A percentile compares a stretch with the other conserved stretches of the same genome.
Conservation (phyloP, 2,113 vertebrate species). For the Axis porcinus region DNA sequence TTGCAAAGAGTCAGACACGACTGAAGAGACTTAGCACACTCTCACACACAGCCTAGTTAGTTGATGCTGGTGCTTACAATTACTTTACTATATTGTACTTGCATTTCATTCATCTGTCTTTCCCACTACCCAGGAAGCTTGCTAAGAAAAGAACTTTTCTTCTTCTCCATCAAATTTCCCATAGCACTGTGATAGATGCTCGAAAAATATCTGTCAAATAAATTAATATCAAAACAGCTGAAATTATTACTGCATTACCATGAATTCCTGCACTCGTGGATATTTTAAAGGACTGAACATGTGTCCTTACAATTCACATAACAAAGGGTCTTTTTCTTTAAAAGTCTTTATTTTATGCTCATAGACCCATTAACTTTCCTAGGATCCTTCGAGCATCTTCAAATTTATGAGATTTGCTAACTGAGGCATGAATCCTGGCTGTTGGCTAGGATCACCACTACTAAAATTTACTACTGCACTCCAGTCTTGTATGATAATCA, state of each 20-base stretch:
- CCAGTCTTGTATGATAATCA: not conserved
- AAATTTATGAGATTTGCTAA: not conserved
- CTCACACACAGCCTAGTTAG: not conserved
- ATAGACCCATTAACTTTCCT: not conserved
- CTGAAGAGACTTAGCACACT: not conserved
- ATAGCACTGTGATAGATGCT: not conserved
- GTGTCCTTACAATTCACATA: not conserved
- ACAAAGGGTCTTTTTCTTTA: not conserved
- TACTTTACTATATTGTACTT: no score
- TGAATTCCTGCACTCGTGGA: not conserved
- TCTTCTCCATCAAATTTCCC: not conserved
- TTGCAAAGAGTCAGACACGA: not conserved
- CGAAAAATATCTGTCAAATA: not conserved
- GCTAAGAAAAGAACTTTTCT: not conserved
- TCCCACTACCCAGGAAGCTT: not conserved
- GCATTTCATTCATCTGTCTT: not conserved
- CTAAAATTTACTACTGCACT: not conserved
- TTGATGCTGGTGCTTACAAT: not conserved
- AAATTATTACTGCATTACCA: not conserved
- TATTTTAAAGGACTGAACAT: not conserved
- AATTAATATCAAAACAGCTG: not conserved
- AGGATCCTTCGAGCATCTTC: not conserved
- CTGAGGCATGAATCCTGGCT: not conserved
- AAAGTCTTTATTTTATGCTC: not conserved
- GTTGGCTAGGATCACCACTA: not conserved